phyloP scores from a whole-genome alignment of 2,113 vertebrate genomes.

The Phrynosoma platyrhinos region DNA sequence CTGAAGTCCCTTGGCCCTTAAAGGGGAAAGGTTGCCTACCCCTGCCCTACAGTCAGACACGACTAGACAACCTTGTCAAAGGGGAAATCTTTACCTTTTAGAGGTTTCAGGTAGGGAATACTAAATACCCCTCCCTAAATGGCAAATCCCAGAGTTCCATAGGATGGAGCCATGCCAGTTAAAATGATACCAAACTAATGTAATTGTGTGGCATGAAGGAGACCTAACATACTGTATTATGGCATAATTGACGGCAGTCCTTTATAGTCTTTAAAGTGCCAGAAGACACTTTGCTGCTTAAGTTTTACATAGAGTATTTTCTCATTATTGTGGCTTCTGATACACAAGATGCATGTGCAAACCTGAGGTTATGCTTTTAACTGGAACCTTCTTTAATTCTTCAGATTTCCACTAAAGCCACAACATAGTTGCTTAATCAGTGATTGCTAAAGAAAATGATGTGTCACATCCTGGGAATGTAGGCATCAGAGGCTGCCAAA shows the following conservation, averaged over 20 bases:
- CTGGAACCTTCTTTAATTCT: background rate
- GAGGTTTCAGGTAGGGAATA: too few species aligned
- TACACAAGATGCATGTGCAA: slow-evolving; percentile 2
- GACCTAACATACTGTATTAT: background rate
- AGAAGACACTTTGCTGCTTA: background rate
- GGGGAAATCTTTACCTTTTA: too few species aligned
- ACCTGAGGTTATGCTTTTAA: slow-evolving; percentile 9
- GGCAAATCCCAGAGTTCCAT: too few species aligned
- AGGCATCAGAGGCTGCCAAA: slow-evolving; percentile 3
- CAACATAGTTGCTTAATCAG: background rate
- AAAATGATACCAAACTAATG: too few species aligned
- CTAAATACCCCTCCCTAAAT: too few species aligned
- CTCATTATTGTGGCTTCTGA: background rate
- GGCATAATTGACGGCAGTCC: background rate
- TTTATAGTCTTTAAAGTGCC: background rate
- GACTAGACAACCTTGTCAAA: too few species aligned
- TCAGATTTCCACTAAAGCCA: slow-evolving; percentile 7
- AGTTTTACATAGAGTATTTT: slow-evolving; percentile 24
- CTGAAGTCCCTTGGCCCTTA: too few species aligned
- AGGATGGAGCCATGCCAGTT: too few species aligned
- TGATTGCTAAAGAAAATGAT: slow-evolving; percentile 8
- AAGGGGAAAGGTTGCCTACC: too few species aligned
- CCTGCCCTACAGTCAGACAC: too few species aligned
- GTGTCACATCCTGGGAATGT: slow-evolving; percentile 23
- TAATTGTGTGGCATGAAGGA: too few species aligned